Percentiles rank a stretch among this genome's conserved stretches.
phyloP scores from a whole-genome alignment of 1,140 invertebrate species.

The Octopus sinensis region DNA sequence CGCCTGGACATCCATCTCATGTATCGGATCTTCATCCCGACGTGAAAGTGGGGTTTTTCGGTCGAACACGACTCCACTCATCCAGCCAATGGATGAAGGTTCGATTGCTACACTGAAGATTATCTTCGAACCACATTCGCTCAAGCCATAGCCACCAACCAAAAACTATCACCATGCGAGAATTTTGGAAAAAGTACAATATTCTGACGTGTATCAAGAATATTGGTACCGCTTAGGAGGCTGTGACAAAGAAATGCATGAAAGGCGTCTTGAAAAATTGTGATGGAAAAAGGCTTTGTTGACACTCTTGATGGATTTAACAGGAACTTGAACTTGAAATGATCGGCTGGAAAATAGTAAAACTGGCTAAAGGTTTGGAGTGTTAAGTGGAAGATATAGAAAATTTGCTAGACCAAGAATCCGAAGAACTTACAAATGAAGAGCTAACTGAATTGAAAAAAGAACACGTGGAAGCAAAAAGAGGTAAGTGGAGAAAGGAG shows the following conservation, averaged over 20 bases:
- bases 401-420: constrained; percentile 5
- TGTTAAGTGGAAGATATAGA: not conserved
- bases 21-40: not conserved
- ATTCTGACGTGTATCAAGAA: constrained; percentile 5
- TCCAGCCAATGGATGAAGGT: not conserved
- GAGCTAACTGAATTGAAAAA: not conserved
- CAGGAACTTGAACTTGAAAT: not conserved
- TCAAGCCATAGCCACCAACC: not conserved
- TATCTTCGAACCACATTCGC: not conserved
- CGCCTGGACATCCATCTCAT: constrained; percentile 7
- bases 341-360: not conserved
- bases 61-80: not conserved
- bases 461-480: not conserved
- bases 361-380: not conserved
- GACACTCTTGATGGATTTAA: constrained; percentile 8
- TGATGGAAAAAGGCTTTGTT: not conserved
- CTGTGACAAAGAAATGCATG: constrained; percentile 2
- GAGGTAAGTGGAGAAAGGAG: not conserved
- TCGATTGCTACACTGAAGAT: not conserved
- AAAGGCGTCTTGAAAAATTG: not conserved
- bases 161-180: not conserved
- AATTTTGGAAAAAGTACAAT: not conserved
- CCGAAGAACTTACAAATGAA: constrained; percentile 7
- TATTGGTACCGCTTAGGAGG: not conserved
- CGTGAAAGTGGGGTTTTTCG: not conserved